Evolutionary conservation across 2,797 vertebrate genomes (phyloP).

Genomic region (Molossus alvarezi): DNA sequence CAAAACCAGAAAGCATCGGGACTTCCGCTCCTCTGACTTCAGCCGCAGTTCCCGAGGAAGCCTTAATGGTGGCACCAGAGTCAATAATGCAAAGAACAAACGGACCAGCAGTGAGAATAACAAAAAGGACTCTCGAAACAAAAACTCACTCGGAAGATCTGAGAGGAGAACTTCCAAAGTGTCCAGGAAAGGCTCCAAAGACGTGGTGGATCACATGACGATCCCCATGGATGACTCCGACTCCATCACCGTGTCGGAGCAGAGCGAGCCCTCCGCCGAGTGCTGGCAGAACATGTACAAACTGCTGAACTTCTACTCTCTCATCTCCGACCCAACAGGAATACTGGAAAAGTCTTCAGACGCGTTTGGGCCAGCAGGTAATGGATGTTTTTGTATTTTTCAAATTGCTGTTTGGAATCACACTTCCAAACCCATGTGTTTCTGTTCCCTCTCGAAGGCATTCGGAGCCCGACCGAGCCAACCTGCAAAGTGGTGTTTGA

Average conservation of each 20-base stretch:
- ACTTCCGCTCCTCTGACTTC: slow-evolving; percentile 98
- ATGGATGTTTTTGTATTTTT: slow-evolving; percentile 29
- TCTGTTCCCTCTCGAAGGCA: slow-evolving; percentile 85
- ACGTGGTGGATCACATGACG: slow-evolving; percentile 97
- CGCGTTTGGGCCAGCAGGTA: slow-evolving; percentile 92
- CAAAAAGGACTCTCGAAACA: slow-evolving; percentile 95
- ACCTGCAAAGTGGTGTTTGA: slow-evolving; percentile 96
- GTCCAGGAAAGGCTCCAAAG: slow-evolving; percentile 98
- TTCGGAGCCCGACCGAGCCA: slow-evolving; percentile 94
- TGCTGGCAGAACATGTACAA: slow-evolving; percentile 99
- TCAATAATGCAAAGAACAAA: slow-evolving; percentile 94
- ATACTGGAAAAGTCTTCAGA: slow-evolving; percentile 98
- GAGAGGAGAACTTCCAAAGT: slow-evolving; percentile 98
- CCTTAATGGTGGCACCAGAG: slow-evolving; percentile 94
- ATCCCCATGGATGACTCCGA: slow-evolving; percentile 99
- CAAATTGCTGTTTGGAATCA: not conserved
- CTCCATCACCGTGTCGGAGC: slow-evolving; percentile 99
- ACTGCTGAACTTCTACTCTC: slow-evolving; percentile 98
- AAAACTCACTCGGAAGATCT: slow-evolving; percentile 95
- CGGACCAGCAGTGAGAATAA: slow-evolving; percentile 91
- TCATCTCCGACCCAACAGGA: slow-evolving; percentile 98
- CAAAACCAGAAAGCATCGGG: slow-evolving; percentile 95
- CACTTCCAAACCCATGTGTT: not conserved
- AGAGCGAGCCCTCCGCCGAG: slow-evolving; percentile 98
- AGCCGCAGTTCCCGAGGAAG: slow-evolving; percentile 98